A percentile compares a stretch with the other conserved stretches of the same genome.
Conservation (phyloP, 2,888 invertebrate species). For the Crematogaster levior region DNA sequence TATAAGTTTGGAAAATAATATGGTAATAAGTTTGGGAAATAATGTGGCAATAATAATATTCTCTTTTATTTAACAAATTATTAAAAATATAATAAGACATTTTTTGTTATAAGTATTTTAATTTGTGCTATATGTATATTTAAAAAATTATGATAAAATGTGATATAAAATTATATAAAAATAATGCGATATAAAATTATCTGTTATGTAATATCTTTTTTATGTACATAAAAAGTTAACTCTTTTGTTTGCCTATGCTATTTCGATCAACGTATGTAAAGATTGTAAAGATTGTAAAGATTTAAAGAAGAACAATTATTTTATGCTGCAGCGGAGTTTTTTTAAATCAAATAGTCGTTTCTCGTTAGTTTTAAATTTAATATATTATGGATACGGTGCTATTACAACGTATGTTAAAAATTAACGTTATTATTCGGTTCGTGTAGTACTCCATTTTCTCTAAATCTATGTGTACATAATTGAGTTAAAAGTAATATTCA, state of each 20-base stretch:
- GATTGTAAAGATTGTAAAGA: too few relatives aligned
- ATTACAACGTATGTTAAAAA: not conserved
- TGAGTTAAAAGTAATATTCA: not conserved
- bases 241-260: not conserved
- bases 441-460: not conserved
- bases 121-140: not conserved
- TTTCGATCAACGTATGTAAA: slow-evolving; percentile 16
- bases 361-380: not conserved
- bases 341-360: not conserved
- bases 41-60: not conserved
- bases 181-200: too few relatives aligned
- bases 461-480: not conserved
- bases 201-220: too few relatives aligned
- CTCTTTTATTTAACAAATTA: not conserved
- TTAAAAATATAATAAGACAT: not conserved
- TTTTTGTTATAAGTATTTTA: not conserved
- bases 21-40: not conserved
- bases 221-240: too few relatives aligned
- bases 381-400: too few relatives aligned
- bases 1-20: too few relatives aligned
- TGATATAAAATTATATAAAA: not conserved
- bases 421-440: not conserved
- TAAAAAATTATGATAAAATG: too few relatives aligned
- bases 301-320: not conserved
- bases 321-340: not conserved